phyloP scores from a whole-genome alignment of 2,888 invertebrate species.

The Drosophila mayaguana region DNA sequence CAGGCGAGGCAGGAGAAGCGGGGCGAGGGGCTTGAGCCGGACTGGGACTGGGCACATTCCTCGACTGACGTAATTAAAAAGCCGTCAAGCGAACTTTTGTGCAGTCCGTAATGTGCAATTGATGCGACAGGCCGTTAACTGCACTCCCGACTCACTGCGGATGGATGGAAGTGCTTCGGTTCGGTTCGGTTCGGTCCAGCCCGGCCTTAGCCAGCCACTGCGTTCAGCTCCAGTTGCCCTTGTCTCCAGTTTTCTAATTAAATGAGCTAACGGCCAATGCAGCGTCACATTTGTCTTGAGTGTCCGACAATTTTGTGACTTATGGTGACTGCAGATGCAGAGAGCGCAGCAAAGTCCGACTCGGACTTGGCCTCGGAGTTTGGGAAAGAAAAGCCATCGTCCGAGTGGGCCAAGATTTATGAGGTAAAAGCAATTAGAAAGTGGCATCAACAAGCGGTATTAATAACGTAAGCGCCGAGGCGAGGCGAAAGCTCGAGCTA shows the following conservation, averaged over 20 bases:
- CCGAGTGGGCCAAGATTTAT: constrained; percentile 64
- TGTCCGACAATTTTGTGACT: constrained; percentile 77
- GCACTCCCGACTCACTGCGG: constrained; percentile 38
- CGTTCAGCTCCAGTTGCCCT: constrained; percentile 4
- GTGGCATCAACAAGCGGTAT: constrained; percentile 74
- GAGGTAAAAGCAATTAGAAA: constrained; percentile 79
- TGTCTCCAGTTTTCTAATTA: constrained; percentile 71
- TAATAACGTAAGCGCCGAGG: constrained; percentile 57
- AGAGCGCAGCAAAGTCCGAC: constrained; percentile 34
- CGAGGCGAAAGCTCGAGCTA: constrained; percentile 3
- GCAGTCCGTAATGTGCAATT: constrained; percentile 70
- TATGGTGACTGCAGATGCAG: constrained; percentile 72
- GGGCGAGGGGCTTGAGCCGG: not conserved
- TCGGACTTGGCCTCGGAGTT: not conserved
- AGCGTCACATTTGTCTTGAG: constrained; percentile 76
- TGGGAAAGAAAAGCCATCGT: constrained; percentile 18
- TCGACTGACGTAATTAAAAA: constrained; percentile 75
- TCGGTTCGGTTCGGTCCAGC: no score
- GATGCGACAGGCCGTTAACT: constrained; percentile 74
- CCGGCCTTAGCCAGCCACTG: constrained; percentile 8
- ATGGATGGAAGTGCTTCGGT: constrained; percentile 5
- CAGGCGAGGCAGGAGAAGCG: not conserved
- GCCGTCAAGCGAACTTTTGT: constrained; percentile 67
- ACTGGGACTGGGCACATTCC: constrained; percentile 37
- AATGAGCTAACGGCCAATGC: constrained; percentile 68